Base-by-base conservation (phyloP, 2,888 invertebrate genomes). In the Capitulum mitella region DNA sequence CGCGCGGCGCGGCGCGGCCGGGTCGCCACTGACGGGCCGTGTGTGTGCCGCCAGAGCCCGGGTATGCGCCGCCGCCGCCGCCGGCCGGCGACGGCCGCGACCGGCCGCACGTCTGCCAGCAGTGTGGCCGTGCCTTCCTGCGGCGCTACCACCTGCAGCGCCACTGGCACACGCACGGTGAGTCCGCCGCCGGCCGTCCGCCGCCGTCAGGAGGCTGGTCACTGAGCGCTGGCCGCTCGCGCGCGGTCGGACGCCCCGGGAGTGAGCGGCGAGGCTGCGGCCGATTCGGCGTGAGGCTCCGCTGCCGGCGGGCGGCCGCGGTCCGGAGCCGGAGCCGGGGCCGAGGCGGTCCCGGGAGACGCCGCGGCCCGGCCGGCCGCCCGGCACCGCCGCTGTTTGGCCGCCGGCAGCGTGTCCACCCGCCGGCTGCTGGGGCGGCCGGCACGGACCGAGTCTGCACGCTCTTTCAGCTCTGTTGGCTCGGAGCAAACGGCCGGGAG, bases 61-160 rank as follows among this genome's bases (percentile, higher is more conserved):
- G 76, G 29, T 76, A 76, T 32, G 76, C 46, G 46, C 76, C 76
- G 76, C 14, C 46, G 22, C 29, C 48, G n/a, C 19, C 19, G 76
- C 43, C n/a, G 43, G n/a, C 46, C 16, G 76, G 5, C 29, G 76
- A 76, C 32, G 40, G 37, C 32, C 61, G 78, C 43, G 58, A 37
- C 16, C 58, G 64, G 46, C 64, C 70, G 34, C 54, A 64, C 26
- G 58, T 58, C 32, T 78, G 78, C 64, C 58, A 78, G 61, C 40
- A 40, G 3, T 78, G 78, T n/a, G 76, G 76, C 46, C 46, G 46
- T 46, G 14, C 29, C 46, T 76, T 76, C 46, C 76, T 76, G 29
- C 76, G 76, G 3, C 46, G 76, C 29, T 76, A 76, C 76, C 76
- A 76, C 76, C 46, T 76, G 46, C 76, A 76, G 76, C 76, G 76